Evolutionary conservation across 1,140 invertebrate genomes (phyloP).

Genomic region (Brevipalpus yothersi): DNA sequence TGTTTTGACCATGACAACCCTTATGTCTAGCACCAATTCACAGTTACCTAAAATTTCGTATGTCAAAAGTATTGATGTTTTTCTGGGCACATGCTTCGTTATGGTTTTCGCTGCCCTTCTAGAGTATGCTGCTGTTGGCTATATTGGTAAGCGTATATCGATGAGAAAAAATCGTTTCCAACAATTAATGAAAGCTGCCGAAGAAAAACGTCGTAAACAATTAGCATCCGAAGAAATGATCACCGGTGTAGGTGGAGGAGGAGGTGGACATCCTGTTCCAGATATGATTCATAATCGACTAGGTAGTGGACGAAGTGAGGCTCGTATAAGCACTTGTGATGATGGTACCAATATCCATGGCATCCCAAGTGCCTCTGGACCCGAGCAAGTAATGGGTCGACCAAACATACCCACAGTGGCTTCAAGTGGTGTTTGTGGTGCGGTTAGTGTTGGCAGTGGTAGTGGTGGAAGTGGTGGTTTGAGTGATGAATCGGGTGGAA

Average conservation of each 20-base stretch:
- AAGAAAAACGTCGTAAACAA: constrained; percentile 2
- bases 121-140: constrained; percentile 80
- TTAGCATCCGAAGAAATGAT: not conserved
- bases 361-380: no score
- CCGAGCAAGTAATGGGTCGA: no score
- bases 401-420: not conserved
- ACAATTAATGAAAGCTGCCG: constrained; percentile 18
- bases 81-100: constrained; percentile 23
- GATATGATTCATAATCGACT: not conserved
- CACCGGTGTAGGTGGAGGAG: not conserved
- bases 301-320: not conserved
- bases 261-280: not conserved
- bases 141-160: constrained; percentile 75
- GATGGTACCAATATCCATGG: no score
- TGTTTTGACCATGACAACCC: constrained; percentile 28
- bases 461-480: not conserved
- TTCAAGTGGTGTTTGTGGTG: not conserved
- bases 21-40: constrained; percentile 28
- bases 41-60: constrained; percentile 27
- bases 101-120: constrained; percentile 18
- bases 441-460: not conserved
- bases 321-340: no score
- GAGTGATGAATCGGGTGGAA: not conserved
- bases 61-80: constrained; percentile 26
- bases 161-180: constrained; percentile 75